These are phyloP conservation scores for Melinaea menophilus DNA, from an alignment of 2,888 invertebrate genomes.

Conservation along the genomic window DNA sequence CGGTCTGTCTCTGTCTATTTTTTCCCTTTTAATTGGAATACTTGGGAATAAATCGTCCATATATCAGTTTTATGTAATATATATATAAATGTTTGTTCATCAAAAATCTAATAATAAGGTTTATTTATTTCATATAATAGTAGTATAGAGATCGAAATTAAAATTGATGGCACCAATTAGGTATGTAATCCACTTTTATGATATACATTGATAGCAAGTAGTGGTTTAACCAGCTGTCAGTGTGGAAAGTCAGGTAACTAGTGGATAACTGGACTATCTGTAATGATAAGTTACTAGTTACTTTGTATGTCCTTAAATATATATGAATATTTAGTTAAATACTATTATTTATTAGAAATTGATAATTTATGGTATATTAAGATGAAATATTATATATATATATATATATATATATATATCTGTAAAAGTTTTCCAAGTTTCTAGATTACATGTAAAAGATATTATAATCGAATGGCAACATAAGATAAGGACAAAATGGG, in stretches of 20 bases:
- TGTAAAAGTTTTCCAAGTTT: no score
- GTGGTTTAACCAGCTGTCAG: conserved; percentile 5
- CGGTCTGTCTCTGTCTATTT: no score
- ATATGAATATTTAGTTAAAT: conserved; percentile 19
- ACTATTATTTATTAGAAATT: conserved; percentile 16
- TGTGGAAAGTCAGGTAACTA: conserved; percentile 1
- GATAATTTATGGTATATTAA: neutral
- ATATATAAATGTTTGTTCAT: no score
- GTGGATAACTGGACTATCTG: neutral
- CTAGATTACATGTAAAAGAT: conserved; percentile 33
- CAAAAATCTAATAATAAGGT: neutral
- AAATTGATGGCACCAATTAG: neutral
- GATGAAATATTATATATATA: no score
- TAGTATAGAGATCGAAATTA: neutral
- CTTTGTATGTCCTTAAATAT: conserved; percentile 18
- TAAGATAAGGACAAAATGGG: conserved; percentile 48
- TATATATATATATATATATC: no score
- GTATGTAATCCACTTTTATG: conserved; percentile 1
- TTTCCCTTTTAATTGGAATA: no score
- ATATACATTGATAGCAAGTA: conserved; percentile 2
- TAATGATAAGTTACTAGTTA: neutral
- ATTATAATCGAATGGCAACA: conserved; percentile 46
- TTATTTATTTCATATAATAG: neutral
- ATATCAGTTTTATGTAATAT: no score
- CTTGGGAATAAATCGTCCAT: no score